Percentiles rank a stretch among this genome's conserved stretches.
These are phyloP conservation scores for Sebastes steindachneri DNA, from an alignment of 2,797 vertebrate genomes.

Conservation along the genomic window DNA sequence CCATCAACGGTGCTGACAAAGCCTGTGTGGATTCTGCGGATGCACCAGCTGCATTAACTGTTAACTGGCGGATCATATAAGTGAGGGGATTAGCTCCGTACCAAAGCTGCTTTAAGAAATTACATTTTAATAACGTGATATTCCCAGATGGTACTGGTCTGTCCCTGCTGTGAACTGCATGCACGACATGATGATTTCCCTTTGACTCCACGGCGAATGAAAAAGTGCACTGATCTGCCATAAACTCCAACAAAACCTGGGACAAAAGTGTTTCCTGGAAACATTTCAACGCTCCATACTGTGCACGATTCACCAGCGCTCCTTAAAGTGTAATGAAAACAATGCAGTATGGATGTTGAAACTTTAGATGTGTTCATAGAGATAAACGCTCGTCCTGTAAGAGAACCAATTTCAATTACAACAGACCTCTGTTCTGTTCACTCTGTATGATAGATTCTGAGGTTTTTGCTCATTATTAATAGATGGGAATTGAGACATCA, in stretches of 20 bases:
- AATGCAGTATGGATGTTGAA: neutral
- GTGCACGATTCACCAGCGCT: neutral
- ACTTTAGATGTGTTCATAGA: neutral
- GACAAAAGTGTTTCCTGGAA: neutral
- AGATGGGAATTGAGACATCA: neutral
- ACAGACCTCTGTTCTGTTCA: neutral
- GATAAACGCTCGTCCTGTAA: neutral
- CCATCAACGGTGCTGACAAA: neutral
- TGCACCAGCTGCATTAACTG: slow-evolving; percentile 24
- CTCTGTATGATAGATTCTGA: neutral
- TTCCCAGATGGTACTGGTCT: slow-evolving; percentile 20
- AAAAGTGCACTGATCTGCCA: neutral
- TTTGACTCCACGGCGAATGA: neutral
- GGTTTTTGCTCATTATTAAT: neutral
- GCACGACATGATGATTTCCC: neutral
- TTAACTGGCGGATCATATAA: slow-evolving; percentile 24
- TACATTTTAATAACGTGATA: slow-evolving; percentile 45
- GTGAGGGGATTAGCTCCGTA: slow-evolving; percentile 19
- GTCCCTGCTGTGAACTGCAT: slow-evolving; percentile 4
- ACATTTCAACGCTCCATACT: neutral
- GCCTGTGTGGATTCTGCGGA: neutral
- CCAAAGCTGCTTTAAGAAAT: slow-evolving; percentile 51
- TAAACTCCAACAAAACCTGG: neutral
- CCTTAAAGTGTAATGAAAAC: neutral
- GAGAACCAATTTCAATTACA: neutral